Evolutionary conservation across 1,140 invertebrate species (phyloP).

Genomic region (Lepidurus apus): DNA sequence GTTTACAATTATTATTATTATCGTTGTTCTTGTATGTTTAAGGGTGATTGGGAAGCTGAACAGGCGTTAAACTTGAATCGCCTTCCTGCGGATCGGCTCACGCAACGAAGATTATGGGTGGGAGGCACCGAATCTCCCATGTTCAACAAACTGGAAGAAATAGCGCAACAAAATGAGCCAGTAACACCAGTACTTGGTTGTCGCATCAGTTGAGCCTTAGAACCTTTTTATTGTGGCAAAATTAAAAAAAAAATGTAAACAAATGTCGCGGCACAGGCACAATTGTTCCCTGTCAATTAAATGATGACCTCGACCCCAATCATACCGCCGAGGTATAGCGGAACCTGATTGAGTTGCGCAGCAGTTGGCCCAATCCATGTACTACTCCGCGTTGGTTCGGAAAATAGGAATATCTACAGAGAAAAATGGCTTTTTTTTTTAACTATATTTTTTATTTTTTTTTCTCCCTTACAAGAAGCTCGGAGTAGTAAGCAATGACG

Average conservation of each 20-base stretch:
- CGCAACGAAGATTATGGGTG: slow-evolving; percentile 53
- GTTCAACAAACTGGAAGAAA: slow-evolving; percentile 94
- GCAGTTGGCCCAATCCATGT: slow-evolving; percentile 44
- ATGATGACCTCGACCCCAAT: slow-evolving; percentile 39
- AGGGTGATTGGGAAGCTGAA: slow-evolving; percentile 2
- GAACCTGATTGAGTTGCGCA: background rate
- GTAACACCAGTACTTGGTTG: slow-evolving; percentile 76
- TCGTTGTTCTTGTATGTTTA: too few relatives aligned
- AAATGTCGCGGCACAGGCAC: too few relatives aligned
- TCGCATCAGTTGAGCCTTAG: slow-evolving; percentile 76
- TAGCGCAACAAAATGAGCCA: slow-evolving; percentile 64
- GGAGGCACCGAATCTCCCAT: slow-evolving; percentile 90
- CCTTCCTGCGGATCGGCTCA: slow-evolving; percentile 43
- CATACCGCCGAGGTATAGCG: slow-evolving; percentile 34
- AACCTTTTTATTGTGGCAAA: slow-evolving; percentile 56
- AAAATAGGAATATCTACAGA: slow-evolving; percentile 49
- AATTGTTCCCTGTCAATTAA: too few relatives aligned
- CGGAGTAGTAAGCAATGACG: slow-evolving; percentile 73
- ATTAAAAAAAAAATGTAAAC: too few relatives aligned
- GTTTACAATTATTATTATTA: slow-evolving; percentile 27
- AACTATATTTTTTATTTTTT: background rate
- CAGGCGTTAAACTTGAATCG: background rate
- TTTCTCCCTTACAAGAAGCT: slow-evolving; percentile 63
- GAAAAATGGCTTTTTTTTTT: background rate
- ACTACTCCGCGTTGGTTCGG: slow-evolving; percentile 46